A percentile compares a stretch with the other conserved stretches of the same genome.
These are phyloP conservation scores for Brotogeris chrysoptera DNA, from an alignment of 2,797 vertebrate species.

Conservation along the genomic window DNA sequence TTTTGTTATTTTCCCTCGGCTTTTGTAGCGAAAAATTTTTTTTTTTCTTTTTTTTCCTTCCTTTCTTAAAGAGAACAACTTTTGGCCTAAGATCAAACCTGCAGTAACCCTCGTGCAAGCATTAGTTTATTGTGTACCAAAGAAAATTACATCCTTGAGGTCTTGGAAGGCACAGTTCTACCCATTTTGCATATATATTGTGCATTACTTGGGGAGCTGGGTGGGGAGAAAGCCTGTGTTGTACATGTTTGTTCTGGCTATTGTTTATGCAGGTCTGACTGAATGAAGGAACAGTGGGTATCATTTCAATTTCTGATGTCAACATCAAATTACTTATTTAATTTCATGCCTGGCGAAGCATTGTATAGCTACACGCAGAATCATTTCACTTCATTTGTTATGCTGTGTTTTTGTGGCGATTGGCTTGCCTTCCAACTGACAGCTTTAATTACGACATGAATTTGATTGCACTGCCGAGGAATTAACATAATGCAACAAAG, in stretches of 20 bases:
- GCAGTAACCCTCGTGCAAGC: constrained; percentile 13
- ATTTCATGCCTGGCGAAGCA: constrained; percentile 98
- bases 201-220: constrained; percentile 75
- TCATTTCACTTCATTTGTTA: constrained; percentile 93
- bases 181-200: constrained; percentile 82
- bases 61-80: constrained; percentile 33
- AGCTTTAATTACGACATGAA: constrained; percentile 96
- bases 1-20: not conserved
- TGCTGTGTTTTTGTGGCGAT: constrained; percentile 88
- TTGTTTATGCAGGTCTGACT: constrained; percentile 84
- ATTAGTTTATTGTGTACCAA: constrained; percentile 71
- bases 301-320: constrained; percentile 98
- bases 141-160: constrained; percentile 77
- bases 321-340: constrained; percentile 99
- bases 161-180: constrained; percentile 71
- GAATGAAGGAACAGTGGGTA: constrained; percentile 90
- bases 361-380: constrained; percentile 92
- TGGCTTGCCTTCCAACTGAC: constrained; percentile 92
- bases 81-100: constrained; percentile 56
- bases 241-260: constrained; percentile 80
- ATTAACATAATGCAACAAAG: constrained; percentile 87
- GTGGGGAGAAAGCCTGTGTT: constrained; percentile 73
- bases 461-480: constrained; percentile 89
- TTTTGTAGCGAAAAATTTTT: not conserved
- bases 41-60: not conserved